Evolutionary conservation across 2,888 invertebrate species (phyloP), one percentile per base, ranked within the genome.

Genomic region (Dusona sp.): DNA sequence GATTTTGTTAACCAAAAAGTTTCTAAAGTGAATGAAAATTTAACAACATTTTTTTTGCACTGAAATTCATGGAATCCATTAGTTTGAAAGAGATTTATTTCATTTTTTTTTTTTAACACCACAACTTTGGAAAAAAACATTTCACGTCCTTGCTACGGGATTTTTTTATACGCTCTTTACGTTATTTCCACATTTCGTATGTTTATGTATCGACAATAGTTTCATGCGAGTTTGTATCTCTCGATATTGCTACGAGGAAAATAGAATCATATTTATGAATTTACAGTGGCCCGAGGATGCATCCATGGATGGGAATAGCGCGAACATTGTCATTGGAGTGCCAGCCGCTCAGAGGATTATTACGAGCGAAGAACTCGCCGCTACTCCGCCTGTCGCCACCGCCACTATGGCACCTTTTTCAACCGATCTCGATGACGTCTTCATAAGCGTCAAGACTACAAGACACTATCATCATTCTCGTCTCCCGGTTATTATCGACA

Each of bases 371-470:
- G 91, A 91, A 64, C 92, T 93, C 36, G 91, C 92, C 73, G 91
- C 92, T 82, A 92, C 93, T 48, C 92, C 92, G 29, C 91, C 93
- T 87, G 90, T 93, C 79, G 93, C 94, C 79, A 95, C 95, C 22
- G 95, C 95, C 78, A 95, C 95, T 45, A 93, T 94, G 90, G 94
- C 95, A 90, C 96, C 96, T 84, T 96, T 96, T 86, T 96, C 96
- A 88, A 97, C 97, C 89, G 96, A 96, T 90, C 95, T 98, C 91
- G 96, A 97, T 95, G 98, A 99, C 95, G 96, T 99, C 92, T 99
- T 98, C 95, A 98, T 99, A 94, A 98, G 98, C 95, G 98, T 99
- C 81, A 99, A 99, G 95, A 99, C 99, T 88, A 98, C 99, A 82
- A 96, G 97, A 94, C 96, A 97, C 95, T 98, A 98, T 95, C 98